Conservation (phyloP, 2,113 vertebrate species). For the Vombatus ursinus region DNA sequence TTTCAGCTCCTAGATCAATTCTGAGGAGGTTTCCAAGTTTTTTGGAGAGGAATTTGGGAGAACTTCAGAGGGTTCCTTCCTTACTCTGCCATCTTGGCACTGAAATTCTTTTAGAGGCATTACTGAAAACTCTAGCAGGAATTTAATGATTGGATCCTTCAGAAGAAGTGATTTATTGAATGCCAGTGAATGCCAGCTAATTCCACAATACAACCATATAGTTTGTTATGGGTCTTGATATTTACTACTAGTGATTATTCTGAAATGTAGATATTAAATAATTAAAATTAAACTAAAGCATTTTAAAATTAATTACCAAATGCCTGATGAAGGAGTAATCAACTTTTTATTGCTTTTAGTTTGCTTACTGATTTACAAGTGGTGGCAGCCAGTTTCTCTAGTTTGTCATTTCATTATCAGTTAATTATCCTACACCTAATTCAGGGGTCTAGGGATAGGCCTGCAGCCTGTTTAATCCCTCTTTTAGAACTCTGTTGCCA, state of each 20-base stretch:
- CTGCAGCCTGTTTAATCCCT: constrained; percentile 61
- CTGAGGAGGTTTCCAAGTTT: no score
- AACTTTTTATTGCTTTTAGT: constrained; percentile 4
- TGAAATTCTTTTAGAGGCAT: background rate
- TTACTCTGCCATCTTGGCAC: no score
- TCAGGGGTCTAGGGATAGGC: constrained; percentile 33
- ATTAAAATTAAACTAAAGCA: background rate
- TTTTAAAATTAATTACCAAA: constrained; percentile 14
- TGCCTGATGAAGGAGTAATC: background rate
- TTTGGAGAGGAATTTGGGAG: no score
- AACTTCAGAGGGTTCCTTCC: no score
- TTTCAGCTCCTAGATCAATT: no score
- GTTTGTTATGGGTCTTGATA: background rate
- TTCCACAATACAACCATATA: background rate
- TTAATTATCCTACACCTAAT: constrained; percentile 63
- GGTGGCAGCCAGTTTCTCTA: background rate
- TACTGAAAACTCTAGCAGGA: background rate
- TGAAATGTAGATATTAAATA: background rate
- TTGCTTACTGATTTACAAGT: constrained; percentile 20
- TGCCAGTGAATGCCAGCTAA: background rate
- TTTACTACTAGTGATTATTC: background rate
- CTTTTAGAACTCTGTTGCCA: constrained; percentile 52
- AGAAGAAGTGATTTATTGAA: background rate
- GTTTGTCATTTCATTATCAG: constrained; percentile 61
- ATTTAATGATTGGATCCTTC: background rate